Evolutionary conservation across 2,888 invertebrate genomes (phyloP).

Genomic region (Osmoderma eremita): DNA sequence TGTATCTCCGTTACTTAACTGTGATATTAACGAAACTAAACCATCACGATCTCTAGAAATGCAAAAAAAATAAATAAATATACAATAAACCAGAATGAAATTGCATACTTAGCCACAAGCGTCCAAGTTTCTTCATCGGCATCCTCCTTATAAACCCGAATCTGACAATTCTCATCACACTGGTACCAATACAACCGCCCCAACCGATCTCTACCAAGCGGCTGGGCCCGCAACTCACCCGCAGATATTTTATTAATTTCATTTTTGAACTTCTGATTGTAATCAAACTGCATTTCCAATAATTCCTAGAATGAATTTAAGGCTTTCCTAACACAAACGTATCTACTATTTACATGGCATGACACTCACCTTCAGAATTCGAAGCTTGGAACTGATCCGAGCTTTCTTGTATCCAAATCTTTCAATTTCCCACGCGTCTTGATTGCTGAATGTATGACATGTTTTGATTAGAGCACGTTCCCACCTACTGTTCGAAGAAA

Average conservation of each 20-base stretch:
- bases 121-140: conserved; percentile 97
- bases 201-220: conserved; percentile 89
- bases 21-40: conserved; percentile 79
- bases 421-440: conserved; percentile 96
- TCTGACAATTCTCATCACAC: conserved; percentile 86
- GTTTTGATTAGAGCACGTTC: conserved; percentile 90
- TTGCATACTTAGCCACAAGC: conserved; percentile 82
- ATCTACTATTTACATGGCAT: too few species aligned
- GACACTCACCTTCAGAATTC: conserved; percentile 82
- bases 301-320: conserved; percentile 71
- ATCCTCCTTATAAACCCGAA: conserved; percentile 94
- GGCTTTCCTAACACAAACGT: too few species aligned
- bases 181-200: conserved; percentile 96
- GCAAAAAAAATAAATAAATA: conserved; percentile 33
- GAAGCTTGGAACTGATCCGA: conserved; percentile 86
- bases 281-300: conserved; percentile 94
- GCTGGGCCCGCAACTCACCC: conserved; percentile 83
- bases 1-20: conserved; percentile 76
- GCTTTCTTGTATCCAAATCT: conserved; percentile 95
- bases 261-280: conserved; percentile 91
- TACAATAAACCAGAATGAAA: conserved; percentile 28
- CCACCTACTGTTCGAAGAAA: conserved; percentile 84
- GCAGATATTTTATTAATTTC: conserved; percentile 83
- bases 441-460: conserved; percentile 87
- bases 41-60: conserved; percentile 71